These are phyloP conservation scores for Dyspetes luteomarginatus DNA, from an alignment of 2,888 invertebrate species.

Conservation along the genomic window DNA sequence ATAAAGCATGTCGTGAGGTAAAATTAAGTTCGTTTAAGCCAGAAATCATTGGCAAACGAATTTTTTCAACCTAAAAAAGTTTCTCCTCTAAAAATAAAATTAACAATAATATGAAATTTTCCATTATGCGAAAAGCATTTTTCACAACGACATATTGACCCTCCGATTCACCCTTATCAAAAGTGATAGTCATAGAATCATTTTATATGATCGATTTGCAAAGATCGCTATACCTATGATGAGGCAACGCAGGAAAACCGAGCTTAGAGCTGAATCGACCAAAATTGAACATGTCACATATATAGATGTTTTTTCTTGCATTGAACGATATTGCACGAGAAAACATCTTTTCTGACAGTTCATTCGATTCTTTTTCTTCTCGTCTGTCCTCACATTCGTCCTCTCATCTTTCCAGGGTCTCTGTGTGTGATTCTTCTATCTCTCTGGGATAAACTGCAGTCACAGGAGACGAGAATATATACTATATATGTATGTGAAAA, in stretches of 20 bases:
- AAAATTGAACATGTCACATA: not conserved
- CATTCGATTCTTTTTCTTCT: constrained; percentile 50
- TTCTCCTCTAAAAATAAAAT: too few relatives aligned
- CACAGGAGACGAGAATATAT: constrained; percentile 12
- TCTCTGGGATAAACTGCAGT: constrained; percentile 42
- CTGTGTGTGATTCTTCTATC: not conserved
- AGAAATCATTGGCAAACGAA: too few relatives aligned
- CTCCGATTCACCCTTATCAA: too few relatives aligned
- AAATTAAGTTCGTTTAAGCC: too few relatives aligned
- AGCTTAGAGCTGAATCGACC: not conserved
- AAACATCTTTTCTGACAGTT: constrained; percentile 55
- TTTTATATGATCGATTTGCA: not conserved
- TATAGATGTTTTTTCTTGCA: constrained; percentile 38
- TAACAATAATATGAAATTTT: too few relatives aligned
- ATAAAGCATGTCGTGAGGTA: too few relatives aligned
- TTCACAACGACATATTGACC: too few relatives aligned
- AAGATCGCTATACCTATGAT: not conserved
- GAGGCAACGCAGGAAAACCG: not conserved
- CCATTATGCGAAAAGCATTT: too few relatives aligned
- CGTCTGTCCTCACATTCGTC: constrained; percentile 35
- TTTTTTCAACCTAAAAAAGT: too few relatives aligned
- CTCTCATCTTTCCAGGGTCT: not conserved
- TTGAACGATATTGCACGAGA: constrained; percentile 33
- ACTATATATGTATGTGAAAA: constrained; percentile 17
- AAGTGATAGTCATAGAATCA: not conserved